phyloP scores from a whole-genome alignment of 1,140 invertebrate species.

The Platyscapa corneri region DNA sequence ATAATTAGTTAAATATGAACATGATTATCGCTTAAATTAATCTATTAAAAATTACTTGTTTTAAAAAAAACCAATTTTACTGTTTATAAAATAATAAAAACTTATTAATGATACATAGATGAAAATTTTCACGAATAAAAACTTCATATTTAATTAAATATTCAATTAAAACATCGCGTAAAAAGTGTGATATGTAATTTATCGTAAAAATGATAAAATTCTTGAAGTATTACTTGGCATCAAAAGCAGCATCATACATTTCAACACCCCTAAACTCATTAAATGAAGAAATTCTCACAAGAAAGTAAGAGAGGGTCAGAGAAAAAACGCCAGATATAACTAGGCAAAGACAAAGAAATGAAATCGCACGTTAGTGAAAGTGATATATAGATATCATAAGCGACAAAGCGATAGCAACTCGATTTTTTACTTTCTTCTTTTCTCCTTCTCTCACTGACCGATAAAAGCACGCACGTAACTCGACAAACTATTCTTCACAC shows the following conservation, averaged over 20 bases:
- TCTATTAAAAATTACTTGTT: too few relatives aligned
- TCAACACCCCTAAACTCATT: too few relatives aligned
- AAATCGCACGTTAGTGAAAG: not conserved
- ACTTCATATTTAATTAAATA: too few relatives aligned
- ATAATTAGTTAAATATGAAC: too few relatives aligned
- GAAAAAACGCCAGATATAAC: not conserved
- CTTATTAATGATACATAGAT: too few relatives aligned
- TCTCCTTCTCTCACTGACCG: not conserved
- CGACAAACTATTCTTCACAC: not conserved
- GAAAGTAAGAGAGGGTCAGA: not conserved
- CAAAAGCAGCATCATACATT: too few relatives aligned
- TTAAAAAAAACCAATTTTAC: too few relatives aligned
- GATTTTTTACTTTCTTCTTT: not conserved
- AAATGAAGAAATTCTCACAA: slow-evolving; percentile 4
- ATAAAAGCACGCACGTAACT: slow-evolving; percentile 2
- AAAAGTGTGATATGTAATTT: slow-evolving; percentile 41
- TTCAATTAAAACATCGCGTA: slow-evolving; percentile 41
- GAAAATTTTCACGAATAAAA: too few relatives aligned
- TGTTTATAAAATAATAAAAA: too few relatives aligned
- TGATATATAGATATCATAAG: slow-evolving; percentile 31
- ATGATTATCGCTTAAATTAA: too few relatives aligned
- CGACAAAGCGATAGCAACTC: slow-evolving; percentile 12
- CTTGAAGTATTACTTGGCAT: slow-evolving; percentile 8
- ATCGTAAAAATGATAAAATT: slow-evolving; percentile 48
- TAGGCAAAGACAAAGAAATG: not conserved